Base-by-base conservation (phyloP, 2,113 vertebrate genomes). In the Rhinichthys klamathensis region DNA sequence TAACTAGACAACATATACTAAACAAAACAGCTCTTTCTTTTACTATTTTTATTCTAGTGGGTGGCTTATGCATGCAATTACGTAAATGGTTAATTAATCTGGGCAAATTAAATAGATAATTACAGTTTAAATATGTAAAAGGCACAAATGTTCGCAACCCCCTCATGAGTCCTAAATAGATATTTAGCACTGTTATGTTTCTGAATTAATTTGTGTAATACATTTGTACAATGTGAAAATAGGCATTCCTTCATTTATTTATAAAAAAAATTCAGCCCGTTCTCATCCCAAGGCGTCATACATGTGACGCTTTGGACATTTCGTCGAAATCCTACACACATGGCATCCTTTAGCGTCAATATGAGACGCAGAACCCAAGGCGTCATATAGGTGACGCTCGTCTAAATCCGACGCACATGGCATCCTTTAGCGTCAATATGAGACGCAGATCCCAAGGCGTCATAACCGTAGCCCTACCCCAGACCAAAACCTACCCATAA, bases 61-160 rank as follows among this genome's bases (percentile, higher is more conserved):
- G 84, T 85, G 84, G 84, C 65, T 87, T 87, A 84, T 46, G n/a
- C 83, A 87, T 84, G 65, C 84, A 87, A 90, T 87, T 87, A 73
- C 30, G 79, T 85, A 89, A 67, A 27, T 81, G 41, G 90, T 91
- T 91, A 90, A 88, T 83, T 88, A 88, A 88, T 92, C 85, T 88
- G 86, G 89, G 69, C 70, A 86, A 89, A 84, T 91, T 88, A 92
- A 88, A 91, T 87, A 92, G 88, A 90, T 93, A 90, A 93, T 94
- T 92, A 80, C 78, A 91, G 90, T 84, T 89, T 90, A 89, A 92
- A 92, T 83, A 51, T 89, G 89, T 90, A 82, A 89, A n/a, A 88
- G 87, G 86, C 90, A 82, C 79, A 80, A 84, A 84, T 82, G 90
- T 49, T 54, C 0, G 5, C 15, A 74, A 6, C 84, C 76, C 81